A percentile compares a stretch with the other conserved stretches of the same genome.
Evolutionary conservation across 2,113 vertebrate genomes (phyloP).

Genomic region (Lagopus leucura): DNA sequence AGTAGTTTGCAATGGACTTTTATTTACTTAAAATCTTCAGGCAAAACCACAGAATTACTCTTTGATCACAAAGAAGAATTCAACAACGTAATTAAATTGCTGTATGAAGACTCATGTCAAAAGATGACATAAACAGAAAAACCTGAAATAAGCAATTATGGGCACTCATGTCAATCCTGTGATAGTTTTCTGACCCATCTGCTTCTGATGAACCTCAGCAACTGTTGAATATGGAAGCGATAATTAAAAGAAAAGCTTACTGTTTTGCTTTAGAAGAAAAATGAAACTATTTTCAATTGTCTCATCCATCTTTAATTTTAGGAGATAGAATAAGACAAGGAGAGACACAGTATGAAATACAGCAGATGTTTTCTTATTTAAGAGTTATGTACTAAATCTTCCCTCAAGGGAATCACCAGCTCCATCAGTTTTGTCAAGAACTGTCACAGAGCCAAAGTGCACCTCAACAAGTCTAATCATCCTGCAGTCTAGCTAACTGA

Average conservation of each 20-base stretch:
- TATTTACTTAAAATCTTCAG: neutral
- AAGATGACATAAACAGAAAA: neutral
- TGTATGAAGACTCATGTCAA: neutral
- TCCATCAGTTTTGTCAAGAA: conserved; percentile 15
- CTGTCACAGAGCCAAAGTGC: conserved; percentile 17
- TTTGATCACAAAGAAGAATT: neutral
- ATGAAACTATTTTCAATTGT: neutral
- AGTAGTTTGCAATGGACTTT: neutral
- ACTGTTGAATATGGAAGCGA: neutral
- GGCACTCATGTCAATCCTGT: neutral
- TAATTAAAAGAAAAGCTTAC: neutral
- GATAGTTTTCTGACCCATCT: neutral
- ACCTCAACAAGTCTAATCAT: conserved; percentile 49
- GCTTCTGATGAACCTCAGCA: neutral
- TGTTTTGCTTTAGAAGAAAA: neutral
- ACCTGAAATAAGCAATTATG: neutral
- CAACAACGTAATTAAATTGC: neutral
- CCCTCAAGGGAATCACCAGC: conserved; percentile 20
- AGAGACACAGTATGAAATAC: neutral
- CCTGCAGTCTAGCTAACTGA: conserved; percentile 50
- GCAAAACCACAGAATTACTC: neutral
- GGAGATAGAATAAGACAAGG: neutral
- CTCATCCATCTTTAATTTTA: neutral
- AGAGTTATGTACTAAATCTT: conserved; percentile 20
- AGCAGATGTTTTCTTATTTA: conserved; percentile 55